Conservation (phyloP, 2,797 vertebrate species). For the Botia almorhae region DNA sequence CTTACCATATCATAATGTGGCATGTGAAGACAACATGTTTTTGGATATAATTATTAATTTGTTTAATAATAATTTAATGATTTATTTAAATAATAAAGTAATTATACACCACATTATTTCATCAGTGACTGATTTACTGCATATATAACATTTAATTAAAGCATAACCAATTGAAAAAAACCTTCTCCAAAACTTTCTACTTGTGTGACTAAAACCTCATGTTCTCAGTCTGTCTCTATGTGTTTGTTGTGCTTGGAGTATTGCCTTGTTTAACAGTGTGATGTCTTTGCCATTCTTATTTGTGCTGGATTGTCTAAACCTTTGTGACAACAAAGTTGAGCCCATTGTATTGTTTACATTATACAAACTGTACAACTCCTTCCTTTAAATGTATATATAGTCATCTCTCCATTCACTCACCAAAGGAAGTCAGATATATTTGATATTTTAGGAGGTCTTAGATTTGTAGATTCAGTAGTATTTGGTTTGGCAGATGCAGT, state of each 20-base stretch:
- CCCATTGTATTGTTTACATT: neutral
- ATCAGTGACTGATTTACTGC: neutral
- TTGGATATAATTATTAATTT: too few species aligned
- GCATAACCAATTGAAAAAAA: neutral
- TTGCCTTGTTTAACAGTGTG: conserved; percentile 27
- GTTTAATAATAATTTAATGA: too few species aligned
- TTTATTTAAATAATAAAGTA: too few species aligned
- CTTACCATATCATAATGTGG: neutral
- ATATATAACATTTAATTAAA: too few species aligned
- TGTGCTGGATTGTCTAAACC: conserved; percentile 6
- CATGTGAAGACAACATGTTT: neutral
- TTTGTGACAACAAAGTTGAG: neutral
- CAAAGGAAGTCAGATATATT: neutral
- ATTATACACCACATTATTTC: neutral
- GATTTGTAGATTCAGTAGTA: neutral
- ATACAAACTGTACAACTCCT: neutral
- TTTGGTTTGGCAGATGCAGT: neutral
- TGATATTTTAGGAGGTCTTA: neutral
- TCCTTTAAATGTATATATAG: neutral
- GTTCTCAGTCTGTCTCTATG: conserved; percentile 19
- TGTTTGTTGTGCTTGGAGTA: conserved; percentile 38
- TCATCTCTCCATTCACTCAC: neutral
- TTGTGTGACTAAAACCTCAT: neutral
- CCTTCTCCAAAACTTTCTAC: conserved; percentile 6
- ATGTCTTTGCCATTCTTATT: conserved; percentile 21